Evolutionary conservation across 2,113 vertebrate species (phyloP).

Genomic region (Mirza zaza): DNA sequence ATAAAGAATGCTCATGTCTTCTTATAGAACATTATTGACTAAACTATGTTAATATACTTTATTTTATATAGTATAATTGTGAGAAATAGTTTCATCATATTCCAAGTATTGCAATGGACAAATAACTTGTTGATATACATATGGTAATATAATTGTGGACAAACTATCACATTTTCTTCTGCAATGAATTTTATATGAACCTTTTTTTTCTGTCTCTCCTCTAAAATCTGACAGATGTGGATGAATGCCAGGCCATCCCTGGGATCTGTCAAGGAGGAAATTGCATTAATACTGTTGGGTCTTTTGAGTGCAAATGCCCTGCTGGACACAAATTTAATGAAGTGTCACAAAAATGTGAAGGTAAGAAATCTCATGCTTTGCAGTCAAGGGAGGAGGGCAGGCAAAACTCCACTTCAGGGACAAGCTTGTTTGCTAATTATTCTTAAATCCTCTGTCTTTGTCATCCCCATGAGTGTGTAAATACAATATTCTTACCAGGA

Average conservation of each 20-base stretch:
- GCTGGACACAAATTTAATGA: conserved; percentile 99
- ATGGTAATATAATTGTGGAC: conserved; percentile 68
- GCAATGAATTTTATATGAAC: conserved; percentile 73
- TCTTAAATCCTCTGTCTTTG: conserved; percentile 51
- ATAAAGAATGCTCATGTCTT: conserved; percentile 71
- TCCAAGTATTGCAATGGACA: conserved; percentile 61
- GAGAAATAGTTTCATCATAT: conserved; percentile 64
- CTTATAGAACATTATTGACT: conserved; percentile 62
- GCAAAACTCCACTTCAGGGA: neutral
- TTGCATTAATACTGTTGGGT: conserved; percentile 99
- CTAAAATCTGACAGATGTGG: conserved; percentile 92
- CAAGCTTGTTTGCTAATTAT: conserved; percentile 57
- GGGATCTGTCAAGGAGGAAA: conserved; percentile 98
- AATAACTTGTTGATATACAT: conserved; percentile 61
- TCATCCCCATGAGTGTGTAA: conserved; percentile 52
- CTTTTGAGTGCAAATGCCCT: conserved; percentile 99
- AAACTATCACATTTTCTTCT: conserved; percentile 74
- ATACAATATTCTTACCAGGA: conserved; percentile 45
- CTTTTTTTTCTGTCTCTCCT: neutral
- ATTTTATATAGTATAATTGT: conserved; percentile 56
- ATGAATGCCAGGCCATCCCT: conserved; percentile 99
- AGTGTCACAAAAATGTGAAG: conserved; percentile 98
- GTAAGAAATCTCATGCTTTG: conserved; percentile 87
- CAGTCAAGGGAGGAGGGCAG: neutral
- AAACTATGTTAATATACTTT: conserved; percentile 55